Conservation (phyloP, 2,113 vertebrate species). For the Epinephelus lanceolatus region DNA sequence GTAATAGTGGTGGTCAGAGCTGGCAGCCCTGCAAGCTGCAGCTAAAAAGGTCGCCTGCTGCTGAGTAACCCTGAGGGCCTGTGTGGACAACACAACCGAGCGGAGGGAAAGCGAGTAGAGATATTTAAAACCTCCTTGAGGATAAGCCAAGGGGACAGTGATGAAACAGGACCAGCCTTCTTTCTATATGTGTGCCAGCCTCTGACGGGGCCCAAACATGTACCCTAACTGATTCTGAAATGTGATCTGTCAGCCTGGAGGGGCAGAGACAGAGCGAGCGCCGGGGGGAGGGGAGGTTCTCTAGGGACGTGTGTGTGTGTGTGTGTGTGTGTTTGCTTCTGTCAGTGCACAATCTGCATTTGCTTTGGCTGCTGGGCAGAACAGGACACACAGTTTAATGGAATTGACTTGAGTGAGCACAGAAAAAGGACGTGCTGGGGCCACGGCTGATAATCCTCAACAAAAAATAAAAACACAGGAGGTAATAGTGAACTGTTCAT, state of each 20-base stretch:
- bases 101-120: slow-evolving; percentile 2
- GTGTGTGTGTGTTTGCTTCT: slow-evolving; percentile 43
- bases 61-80: slow-evolving; percentile 73
- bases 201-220: slow-evolving; percentile 52
- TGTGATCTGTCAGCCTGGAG: slow-evolving; percentile 52
- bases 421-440: neutral
- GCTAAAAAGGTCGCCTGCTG: slow-evolving; percentile 63
- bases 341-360: slow-evolving; percentile 58
- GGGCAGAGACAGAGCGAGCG: slow-evolving; percentile 33
- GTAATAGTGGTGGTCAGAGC: slow-evolving; percentile 25
- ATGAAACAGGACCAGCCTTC: slow-evolving; percentile 50
- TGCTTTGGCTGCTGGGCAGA: slow-evolving; percentile 64
- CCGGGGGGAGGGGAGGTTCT: slow-evolving; percentile 5
- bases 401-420: slow-evolving; percentile 31
- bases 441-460: slow-evolving; percentile 10
- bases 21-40: slow-evolving; percentile 33
- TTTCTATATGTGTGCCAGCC: slow-evolving; percentile 55
- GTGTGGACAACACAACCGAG: slow-evolving; percentile 25
- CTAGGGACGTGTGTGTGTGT: slow-evolving; percentile 49
- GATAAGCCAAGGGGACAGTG: slow-evolving; percentile 42
- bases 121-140: slow-evolving; percentile 57
- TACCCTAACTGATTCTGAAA: slow-evolving; percentile 65
- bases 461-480: slow-evolving; percentile 24
- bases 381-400: slow-evolving; percentile 59
- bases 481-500: slow-evolving; percentile 8